Evolutionary conservation across 2,113 vertebrate genomes (phyloP).

Genomic region (Lutjanus erythropterus): DNA sequence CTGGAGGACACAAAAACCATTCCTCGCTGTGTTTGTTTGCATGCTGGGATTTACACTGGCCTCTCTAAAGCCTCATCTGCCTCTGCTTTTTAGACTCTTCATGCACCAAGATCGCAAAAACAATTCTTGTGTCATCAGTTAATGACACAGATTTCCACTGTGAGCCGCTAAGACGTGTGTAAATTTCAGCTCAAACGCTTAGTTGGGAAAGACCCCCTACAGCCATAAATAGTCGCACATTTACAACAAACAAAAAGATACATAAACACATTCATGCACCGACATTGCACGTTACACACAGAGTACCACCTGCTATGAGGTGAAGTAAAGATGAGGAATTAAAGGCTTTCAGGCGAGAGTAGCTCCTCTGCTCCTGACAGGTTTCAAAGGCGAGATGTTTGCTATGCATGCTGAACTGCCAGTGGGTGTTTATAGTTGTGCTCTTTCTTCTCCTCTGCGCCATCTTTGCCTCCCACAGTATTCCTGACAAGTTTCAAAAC

Average conservation of each 20-base stretch:
- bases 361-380: constrained; percentile 46
- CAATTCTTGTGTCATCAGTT: background rate
- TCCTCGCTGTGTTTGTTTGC: constrained; percentile 45
- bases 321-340: constrained; percentile 54
- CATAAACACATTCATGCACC: background rate
- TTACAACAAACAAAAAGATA: background rate
- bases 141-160: background rate
- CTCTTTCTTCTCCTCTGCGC: constrained; percentile 39
- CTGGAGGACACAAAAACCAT: constrained; percentile 8
- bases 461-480: constrained; percentile 24
- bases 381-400: constrained; percentile 61
- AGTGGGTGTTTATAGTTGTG: constrained; percentile 60
- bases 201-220: background rate
- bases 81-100: constrained; percentile 5
- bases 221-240: background rate
- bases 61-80: background rate
- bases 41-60: constrained; percentile 22
- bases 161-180: background rate
- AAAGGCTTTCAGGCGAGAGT: constrained; percentile 47
- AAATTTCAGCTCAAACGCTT: background rate
- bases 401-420: constrained; percentile 53
- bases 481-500: constrained; percentile 43
- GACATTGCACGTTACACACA: background rate
- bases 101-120: background rate
- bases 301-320: constrained; percentile 27